Percentiles rank a stretch among this genome's conserved stretches.
Conservation (phyloP, 2,797 vertebrate genomes). For the Notoglanidium macrostoma region DNA sequence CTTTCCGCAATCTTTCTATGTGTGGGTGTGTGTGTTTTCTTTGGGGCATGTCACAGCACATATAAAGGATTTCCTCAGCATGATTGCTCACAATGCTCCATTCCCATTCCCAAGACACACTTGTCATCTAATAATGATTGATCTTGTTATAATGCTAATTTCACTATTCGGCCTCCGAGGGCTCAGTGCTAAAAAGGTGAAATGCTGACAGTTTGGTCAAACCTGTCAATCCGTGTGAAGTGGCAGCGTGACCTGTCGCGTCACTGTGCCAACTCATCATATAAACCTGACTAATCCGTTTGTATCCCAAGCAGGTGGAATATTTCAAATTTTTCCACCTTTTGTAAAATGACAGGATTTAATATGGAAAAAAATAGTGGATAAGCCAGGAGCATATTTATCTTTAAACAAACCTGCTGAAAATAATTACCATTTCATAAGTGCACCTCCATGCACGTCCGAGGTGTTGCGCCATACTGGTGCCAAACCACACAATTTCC, state of each 20-base stretch:
- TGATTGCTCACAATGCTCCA: constrained; percentile 24
- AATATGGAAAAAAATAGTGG: background rate
- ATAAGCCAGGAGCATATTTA: background rate
- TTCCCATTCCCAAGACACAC: constrained; percentile 25
- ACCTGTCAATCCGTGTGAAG: background rate
- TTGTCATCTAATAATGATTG: constrained; percentile 48
- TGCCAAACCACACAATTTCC: background rate
- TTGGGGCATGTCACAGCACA: constrained; percentile 36
- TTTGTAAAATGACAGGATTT: background rate
- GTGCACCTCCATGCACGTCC: background rate
- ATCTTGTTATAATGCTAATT: constrained; percentile 50
- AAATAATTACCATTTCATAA: background rate
- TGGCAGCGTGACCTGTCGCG: background rate
- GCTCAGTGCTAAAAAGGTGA: constrained; percentile 9
- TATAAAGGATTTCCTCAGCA: constrained; percentile 43
- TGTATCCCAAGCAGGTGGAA: background rate
- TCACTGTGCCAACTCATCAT: background rate
- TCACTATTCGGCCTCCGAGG: constrained; percentile 27
- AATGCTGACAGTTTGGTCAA: background rate
- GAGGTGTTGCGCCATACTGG: background rate
- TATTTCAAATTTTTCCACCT: background rate
- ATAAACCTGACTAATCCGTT: background rate
- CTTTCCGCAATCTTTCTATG: constrained; percentile 24
- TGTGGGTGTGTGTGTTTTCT: constrained; percentile 5
- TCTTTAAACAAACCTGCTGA: background rate